Percentiles rank a stretch among this genome's conserved stretches.
Conservation (phyloP, 2,888 invertebrate species). For the Sceliomorpha sp. region DNA sequence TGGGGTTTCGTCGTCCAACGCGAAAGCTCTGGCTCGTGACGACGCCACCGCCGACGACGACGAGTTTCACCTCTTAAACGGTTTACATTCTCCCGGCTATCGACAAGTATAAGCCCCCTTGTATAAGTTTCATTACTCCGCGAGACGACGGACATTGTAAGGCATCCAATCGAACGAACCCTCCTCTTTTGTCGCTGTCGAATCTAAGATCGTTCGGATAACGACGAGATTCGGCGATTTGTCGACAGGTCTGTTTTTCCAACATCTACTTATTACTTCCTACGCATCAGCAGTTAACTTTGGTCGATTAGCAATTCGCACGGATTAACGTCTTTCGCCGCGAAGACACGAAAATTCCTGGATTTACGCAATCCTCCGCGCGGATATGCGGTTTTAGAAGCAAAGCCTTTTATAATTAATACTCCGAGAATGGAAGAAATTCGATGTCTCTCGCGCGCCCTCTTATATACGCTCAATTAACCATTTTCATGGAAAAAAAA, state of each 20-base stretch:
- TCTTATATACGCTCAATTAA: conserved; percentile 73
- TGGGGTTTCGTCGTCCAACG: conserved; percentile 60
- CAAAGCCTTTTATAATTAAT: too few relatives aligned
- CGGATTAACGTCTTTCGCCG: too few relatives aligned
- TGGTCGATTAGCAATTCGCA: too few relatives aligned
- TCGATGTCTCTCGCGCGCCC: too few relatives aligned
- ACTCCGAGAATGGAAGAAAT: too few relatives aligned
- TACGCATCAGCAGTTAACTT: too few relatives aligned
- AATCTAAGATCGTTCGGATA: conserved; percentile 24
- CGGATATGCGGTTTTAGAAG: too few relatives aligned
- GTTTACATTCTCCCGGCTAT: conserved; percentile 30
- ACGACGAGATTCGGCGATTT: too few relatives aligned
- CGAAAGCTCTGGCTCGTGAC: conserved; percentile 18
- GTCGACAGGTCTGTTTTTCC: too few relatives aligned
- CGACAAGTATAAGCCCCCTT: conserved; percentile 42
- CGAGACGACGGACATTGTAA: conserved; percentile 35
- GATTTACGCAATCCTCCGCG: too few relatives aligned
- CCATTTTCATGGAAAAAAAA: conserved; percentile 71
- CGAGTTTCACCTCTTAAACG: conserved; percentile 34
- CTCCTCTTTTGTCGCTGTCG: conserved; percentile 8
- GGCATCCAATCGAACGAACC: conserved; percentile 39
- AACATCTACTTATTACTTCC: too few relatives aligned
- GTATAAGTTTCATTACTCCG: conserved; percentile 46
- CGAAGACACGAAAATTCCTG: too few relatives aligned
- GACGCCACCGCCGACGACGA: conserved; percentile 22